Conservation (phyloP, 2,888 invertebrate genomes). For the Azorinus chamasolen region DNA sequence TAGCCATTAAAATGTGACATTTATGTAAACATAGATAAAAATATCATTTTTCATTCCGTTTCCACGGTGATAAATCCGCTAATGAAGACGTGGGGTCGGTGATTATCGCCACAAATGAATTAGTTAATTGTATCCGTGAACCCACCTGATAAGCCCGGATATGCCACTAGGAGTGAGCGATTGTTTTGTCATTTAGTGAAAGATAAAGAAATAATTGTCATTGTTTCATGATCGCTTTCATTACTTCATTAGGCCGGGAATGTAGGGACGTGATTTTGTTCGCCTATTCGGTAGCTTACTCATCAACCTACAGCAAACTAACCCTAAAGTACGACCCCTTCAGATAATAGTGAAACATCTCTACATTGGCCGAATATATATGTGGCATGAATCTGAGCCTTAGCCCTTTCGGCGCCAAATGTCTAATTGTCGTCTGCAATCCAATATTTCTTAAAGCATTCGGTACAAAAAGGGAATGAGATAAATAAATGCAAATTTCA, state of each 20-base stretch:
- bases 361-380: no score
- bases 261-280: constrained; percentile 1
- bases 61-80: constrained; percentile 42
- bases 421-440: no score
- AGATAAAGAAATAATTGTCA: constrained; percentile 30
- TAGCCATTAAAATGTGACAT: constrained; percentile 62
- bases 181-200: constrained; percentile 24
- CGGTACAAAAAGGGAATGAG: no score
- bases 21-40: constrained; percentile 65
- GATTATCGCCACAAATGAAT: constrained; percentile 55
- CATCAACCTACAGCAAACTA: no score
- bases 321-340: no score
- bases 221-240: constrained; percentile 15
- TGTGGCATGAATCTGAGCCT: no score
- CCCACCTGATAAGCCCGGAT: constrained; percentile 35
- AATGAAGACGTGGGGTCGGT: constrained; percentile 36
- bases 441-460: no score
- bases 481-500: no score
- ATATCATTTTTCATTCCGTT: constrained; percentile 63
- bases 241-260: constrained; percentile 75
- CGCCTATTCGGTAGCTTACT: no score
- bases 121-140: constrained; percentile 57
- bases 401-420: no score
- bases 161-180: constrained; percentile 13
- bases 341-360: no score